These are phyloP conservation scores for Grammomys surdaster DNA, from an alignment of 2,113 vertebrate genomes.

Conservation along the genomic window DNA sequence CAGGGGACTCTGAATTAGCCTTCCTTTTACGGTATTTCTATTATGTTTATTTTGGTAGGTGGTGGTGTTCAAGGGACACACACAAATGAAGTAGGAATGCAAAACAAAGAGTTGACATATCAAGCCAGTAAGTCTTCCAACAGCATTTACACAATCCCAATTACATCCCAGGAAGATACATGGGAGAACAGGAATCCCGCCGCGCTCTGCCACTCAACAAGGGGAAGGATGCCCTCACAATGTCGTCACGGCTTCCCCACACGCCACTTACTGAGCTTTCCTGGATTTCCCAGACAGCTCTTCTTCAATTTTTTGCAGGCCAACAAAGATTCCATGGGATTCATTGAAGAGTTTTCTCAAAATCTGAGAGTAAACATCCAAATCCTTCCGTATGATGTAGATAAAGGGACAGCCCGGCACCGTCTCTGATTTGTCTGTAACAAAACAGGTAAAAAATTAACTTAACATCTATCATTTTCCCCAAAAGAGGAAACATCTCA, in stretches of 20 bases:
- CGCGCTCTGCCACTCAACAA: rapidly evolving
- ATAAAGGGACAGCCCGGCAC: conserved; percentile 83
- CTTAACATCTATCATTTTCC: not conserved
- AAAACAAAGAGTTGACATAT: not conserved
- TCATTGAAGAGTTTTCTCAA: conserved; percentile 98
- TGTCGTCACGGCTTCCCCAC: not conserved
- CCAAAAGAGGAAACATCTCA: not conserved
- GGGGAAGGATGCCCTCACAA: not conserved
- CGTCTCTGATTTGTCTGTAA: conserved; percentile 73
- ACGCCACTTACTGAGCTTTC: conserved; percentile 86
- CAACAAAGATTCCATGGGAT: conserved; percentile 97
- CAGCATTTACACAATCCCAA: not conserved
- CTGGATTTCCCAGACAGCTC: conserved; percentile 92
- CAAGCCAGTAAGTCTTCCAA: not conserved
- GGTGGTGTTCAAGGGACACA: not conserved
- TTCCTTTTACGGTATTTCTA: not conserved
- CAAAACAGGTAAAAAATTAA: not conserved
- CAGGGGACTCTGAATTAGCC: not conserved
- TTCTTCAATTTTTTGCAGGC: conserved; percentile 93
- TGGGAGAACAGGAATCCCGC: not conserved
- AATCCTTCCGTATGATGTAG: conserved; percentile 92
- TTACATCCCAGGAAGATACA: too few relatives aligned
- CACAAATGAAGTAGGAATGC: not conserved
- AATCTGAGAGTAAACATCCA: conserved; percentile 95
- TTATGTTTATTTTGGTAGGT: not conserved